Percentiles rank a stretch among this genome's conserved stretches.
phyloP scores from a whole-genome alignment of 2,888 invertebrate genomes.

The Rhamnusium bicolor region DNA sequence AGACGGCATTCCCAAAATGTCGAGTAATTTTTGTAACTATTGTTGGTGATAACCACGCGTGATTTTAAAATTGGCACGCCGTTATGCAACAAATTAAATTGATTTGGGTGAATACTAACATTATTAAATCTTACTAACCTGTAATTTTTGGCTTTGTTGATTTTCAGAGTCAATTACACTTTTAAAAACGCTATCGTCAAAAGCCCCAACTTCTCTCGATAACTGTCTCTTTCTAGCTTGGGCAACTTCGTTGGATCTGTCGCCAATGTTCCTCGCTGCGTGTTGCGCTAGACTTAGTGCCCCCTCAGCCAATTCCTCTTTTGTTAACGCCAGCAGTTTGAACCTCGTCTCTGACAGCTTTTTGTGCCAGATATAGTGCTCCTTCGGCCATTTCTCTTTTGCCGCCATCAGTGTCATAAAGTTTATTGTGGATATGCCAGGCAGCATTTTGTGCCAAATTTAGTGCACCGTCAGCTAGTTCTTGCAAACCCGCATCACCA shows the following conservation, averaged over 20 bases:
- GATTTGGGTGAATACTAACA: no score
- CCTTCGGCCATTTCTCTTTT: background rate
- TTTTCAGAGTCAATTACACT: background rate
- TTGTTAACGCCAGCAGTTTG: background rate
- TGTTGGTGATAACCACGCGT: no score
- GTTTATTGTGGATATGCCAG: background rate
- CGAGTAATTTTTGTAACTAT: no score
- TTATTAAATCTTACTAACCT: background rate
- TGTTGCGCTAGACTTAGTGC: background rate
- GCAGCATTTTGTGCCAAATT: background rate
- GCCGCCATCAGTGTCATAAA: background rate
- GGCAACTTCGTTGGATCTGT: background rate
- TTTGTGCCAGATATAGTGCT: no score
- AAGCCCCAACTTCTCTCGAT: background rate
- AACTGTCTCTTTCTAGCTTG: background rate
- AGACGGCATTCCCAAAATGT: no score
- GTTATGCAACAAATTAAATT: no score
- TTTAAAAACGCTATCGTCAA: background rate
- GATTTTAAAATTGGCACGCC: no score
- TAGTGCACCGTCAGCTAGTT: background rate
- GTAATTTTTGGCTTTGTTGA: background rate
- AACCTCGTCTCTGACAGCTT: background rate
- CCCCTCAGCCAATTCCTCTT: background rate
- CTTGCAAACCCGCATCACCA: background rate
- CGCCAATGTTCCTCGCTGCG: background rate